These are phyloP conservation scores for Prionace glauca DNA, from an alignment of 2,797 vertebrate species.

Conservation along the genomic window DNA sequence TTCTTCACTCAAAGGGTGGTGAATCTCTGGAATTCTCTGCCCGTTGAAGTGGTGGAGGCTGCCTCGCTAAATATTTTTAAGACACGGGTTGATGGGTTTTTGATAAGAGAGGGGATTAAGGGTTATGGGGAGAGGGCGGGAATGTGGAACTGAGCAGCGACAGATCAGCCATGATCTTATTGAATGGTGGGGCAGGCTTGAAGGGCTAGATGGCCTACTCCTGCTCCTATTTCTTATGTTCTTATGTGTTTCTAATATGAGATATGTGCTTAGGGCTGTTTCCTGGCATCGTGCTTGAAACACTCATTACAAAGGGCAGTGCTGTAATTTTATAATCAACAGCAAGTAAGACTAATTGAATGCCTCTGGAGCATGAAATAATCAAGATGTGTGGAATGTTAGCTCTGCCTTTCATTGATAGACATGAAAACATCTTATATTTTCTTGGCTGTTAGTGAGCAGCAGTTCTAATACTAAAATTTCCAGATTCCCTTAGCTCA, in stretches of 20 bases:
- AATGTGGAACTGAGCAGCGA: too few species aligned
- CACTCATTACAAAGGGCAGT: neutral
- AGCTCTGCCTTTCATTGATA: neutral
- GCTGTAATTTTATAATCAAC: neutral
- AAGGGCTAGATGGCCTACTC: too few species aligned
- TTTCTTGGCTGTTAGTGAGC: neutral
- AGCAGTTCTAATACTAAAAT: neutral
- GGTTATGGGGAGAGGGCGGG: too few species aligned
- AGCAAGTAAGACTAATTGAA: neutral
- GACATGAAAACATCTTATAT: neutral
- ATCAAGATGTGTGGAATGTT: neutral
- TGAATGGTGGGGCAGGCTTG: too few species aligned
- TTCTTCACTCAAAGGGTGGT: too few species aligned
- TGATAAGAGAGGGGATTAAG: too few species aligned
- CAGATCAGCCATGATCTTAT: too few species aligned
- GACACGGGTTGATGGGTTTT: too few species aligned
- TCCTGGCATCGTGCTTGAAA: neutral
- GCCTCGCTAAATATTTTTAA: too few species aligned
- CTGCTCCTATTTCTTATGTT: too few species aligned
- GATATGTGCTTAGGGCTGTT: neutral
- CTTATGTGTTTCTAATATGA: neutral
- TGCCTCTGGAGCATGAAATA: neutral
- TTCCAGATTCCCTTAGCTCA: neutral
- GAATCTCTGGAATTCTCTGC: too few species aligned
- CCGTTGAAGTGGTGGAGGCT: too few species aligned